phyloP scores from a whole-genome alignment of 2,797 vertebrate genomes.

The Melanotaenia maccullochi region DNA sequence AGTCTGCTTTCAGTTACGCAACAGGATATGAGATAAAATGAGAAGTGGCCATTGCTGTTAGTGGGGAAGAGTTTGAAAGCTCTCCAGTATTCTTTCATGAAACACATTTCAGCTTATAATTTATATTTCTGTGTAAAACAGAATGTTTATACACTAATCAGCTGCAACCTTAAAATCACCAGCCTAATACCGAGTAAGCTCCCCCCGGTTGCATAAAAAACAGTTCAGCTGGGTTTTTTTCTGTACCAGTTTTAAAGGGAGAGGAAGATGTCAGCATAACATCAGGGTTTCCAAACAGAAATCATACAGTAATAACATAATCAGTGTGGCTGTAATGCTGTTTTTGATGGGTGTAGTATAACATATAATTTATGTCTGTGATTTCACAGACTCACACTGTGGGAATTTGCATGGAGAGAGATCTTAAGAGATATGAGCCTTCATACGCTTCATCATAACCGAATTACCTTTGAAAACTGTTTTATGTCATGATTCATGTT shows the following conservation, averaged over 20 bases:
- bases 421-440: background rate
- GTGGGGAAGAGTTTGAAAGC: constrained; percentile 50
- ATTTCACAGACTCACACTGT: background rate
- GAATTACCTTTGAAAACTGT: constrained; percentile 6
- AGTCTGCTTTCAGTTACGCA: constrained; percentile 46
- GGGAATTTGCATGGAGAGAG: constrained; percentile 5
- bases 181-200: background rate
- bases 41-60: constrained; percentile 35
- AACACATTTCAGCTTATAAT: constrained; percentile 48
- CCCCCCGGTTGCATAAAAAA: background rate
- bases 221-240: background rate
- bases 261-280: background rate
- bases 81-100: constrained; percentile 46
- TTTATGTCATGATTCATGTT: constrained; percentile 14
- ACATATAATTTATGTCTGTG: constrained; percentile 4
- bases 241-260: background rate
- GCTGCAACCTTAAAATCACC: background rate
- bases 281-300: constrained; percentile 2
- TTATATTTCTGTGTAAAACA: background rate
- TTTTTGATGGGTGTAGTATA: background rate
- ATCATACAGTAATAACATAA: background rate
- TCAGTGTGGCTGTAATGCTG: constrained; percentile 14
- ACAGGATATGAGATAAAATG: constrained; percentile 27
- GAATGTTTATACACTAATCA: background rate
- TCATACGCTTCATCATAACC: background rate